Evolutionary conservation across 2,888 invertebrate species (phyloP), one percentile per base, ranked within the genome.

Genomic region (Netelia melanura): DNA sequence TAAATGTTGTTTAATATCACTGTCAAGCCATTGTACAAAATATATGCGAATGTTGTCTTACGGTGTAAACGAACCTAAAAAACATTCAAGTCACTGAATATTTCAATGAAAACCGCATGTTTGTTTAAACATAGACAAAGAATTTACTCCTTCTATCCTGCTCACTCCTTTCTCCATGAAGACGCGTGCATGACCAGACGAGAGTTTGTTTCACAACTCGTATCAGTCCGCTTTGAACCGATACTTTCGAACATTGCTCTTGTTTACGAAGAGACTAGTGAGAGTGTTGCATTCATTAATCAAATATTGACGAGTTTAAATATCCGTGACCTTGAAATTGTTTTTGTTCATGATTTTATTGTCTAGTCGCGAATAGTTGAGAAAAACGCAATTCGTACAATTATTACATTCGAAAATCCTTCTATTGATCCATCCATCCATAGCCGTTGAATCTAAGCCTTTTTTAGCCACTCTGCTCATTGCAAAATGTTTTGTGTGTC

Each of bases 11-110:
- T 85, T 78, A 81, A 78, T 85, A 65, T 85, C 78, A 71, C 78
- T 70, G 77, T 82, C 71, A 81, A 82, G 81, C 78, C 78, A 82
- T 85, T 79, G 85, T 82, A 85, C 81, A 85, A 85, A 79, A 82
- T 85, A 85, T 85, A 85, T 79, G 79, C 79, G 75, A 85, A 82
- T 79, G 78, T 81, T 71, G 67, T 85, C 74, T 78, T 65, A 75
- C 67, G 74, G 48, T 82, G 74, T 81, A 81, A 81, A 81, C 58
- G 62, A 85, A 81, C 75, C 43, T 77, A 81, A 84, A 48, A 78
- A 81, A 78, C n/a, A 68, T 70, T 81, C 82, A 75, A 78, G 30
- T 71, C 48, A 43, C 65, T 74, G 65, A 79, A 82, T 79, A 76
- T 75, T 72, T n/a, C 74, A 65, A 75, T 67, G 25, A 71, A 58